A percentile compares a stretch with the other conserved stretches of the same genome.
These are phyloP conservation scores for Rhingia rostrata DNA, from an alignment of 2,888 invertebrate species.

Conservation along the genomic window DNA sequence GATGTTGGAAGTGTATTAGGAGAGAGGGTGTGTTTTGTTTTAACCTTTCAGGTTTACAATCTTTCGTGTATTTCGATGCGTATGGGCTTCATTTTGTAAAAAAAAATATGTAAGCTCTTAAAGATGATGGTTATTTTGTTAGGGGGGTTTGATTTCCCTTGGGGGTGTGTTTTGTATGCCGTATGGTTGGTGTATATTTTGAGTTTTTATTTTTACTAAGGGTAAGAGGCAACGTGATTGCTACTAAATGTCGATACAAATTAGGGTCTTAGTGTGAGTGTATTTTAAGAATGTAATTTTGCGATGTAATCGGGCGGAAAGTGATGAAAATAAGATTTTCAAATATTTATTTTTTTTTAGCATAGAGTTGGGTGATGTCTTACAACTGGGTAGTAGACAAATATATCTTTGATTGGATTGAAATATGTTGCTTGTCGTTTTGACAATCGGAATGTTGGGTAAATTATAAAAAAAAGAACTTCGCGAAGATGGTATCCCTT, in stretches of 20 bases:
- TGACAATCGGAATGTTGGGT: not conserved
- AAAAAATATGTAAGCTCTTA: constrained; percentile 53
- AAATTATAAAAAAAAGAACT: not conserved
- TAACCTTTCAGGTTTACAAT: constrained; percentile 53
- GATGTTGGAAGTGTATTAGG: constrained; percentile 44
- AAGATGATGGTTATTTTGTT: constrained; percentile 63
- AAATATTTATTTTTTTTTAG: constrained; percentile 64
- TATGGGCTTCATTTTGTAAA: constrained; percentile 17
- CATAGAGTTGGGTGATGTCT: not conserved
- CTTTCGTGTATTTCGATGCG: not conserved
- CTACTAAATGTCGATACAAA: constrained; percentile 70
- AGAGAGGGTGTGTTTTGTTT: constrained; percentile 48
- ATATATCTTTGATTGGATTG: not conserved
- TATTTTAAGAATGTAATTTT: constrained; percentile 68
- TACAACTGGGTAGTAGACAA: no score
- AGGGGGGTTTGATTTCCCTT: constrained; percentile 68
- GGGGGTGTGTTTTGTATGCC: constrained; percentile 57
- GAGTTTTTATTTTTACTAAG: constrained; percentile 47
- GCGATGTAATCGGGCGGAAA: constrained; percentile 69
- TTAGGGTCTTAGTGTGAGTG: constrained; percentile 66
- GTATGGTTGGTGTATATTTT: constrained; percentile 40
- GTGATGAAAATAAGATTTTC: constrained; percentile 69
- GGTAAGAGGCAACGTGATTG: constrained; percentile 12
- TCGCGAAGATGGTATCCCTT: no score
- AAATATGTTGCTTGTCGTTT: constrained; percentile 8